Evolutionary conservation across 2,113 vertebrate species (phyloP).

Genomic region (Poeciliopsis prolifica): DNA sequence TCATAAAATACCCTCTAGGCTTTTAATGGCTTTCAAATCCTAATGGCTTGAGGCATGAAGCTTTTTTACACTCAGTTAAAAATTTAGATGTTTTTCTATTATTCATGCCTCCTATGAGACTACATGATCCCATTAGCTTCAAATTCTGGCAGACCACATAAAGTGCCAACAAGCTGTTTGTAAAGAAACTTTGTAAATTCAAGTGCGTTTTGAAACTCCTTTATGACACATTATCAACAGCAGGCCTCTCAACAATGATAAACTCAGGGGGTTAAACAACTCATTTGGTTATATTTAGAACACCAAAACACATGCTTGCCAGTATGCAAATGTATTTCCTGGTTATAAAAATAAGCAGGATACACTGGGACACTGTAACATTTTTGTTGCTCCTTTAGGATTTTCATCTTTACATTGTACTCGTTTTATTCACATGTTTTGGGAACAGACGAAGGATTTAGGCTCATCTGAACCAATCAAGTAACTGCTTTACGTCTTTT

Average conservation of each 20-base stretch:
- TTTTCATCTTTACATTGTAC: not conserved
- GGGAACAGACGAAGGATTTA: no score
- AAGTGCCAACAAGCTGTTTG: constrained; percentile 40
- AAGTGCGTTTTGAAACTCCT: constrained; percentile 21
- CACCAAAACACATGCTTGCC: not conserved
- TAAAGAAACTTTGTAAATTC: constrained; percentile 10
- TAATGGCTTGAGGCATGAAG: constrained; percentile 27
- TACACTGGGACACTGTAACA: not conserved
- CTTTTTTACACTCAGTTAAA: constrained; percentile 29
- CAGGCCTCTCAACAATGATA: constrained; percentile 4
- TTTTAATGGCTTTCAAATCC: constrained; percentile 22
- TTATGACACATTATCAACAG: constrained; percentile 11
- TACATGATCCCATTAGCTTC: constrained; percentile 48
- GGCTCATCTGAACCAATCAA: no score
- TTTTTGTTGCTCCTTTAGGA: not conserved
- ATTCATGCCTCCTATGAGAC: constrained; percentile 48
- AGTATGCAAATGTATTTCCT: not conserved
- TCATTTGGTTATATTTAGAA: constrained; percentile 5
- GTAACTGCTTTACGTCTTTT: no score
- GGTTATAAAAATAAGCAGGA: not conserved
- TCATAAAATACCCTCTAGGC: constrained; percentile 20
- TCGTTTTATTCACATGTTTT: not conserved
- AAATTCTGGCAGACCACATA: constrained; percentile 16
- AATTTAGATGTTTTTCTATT: constrained; percentile 39
- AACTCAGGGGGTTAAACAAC: constrained; percentile 6